Conservation (phyloP, 2,113 vertebrate species). For the Gnathonemus echidnorhynchus region DNA sequence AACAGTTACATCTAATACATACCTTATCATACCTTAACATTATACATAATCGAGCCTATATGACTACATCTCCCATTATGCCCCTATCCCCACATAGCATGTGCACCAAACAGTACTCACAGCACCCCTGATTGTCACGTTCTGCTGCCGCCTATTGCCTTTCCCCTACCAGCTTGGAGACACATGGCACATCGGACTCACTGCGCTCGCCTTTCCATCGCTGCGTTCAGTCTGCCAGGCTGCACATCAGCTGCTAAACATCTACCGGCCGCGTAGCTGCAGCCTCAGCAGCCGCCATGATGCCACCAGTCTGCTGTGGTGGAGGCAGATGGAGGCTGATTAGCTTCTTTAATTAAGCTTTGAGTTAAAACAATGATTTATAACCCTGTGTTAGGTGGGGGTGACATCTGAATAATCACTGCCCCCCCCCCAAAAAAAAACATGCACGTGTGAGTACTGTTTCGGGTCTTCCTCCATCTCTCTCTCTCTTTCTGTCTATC, state of each 20-base stretch:
- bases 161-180: not conserved
- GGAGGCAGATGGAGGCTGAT: not conserved
- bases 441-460: not conserved
- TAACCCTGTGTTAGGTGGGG: not conserved
- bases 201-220: not conserved
- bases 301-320: not conserved
- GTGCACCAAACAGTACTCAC: not conserved
- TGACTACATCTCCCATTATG: not conserved
- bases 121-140: not conserved
- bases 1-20: not conserved
- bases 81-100: not conserved
- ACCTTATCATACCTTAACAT: too few relatives aligned
- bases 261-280: not conserved
- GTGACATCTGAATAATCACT: not conserved
- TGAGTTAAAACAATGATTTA: slow-evolving; percentile 1
- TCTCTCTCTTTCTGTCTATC: not conserved
- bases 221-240: not conserved
- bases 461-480: not conserved
- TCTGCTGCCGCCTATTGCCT: not conserved
- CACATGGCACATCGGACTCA: not conserved
- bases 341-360: slow-evolving; percentile 2
- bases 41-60: not conserved
- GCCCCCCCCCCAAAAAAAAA: not conserved
- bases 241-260: not conserved
- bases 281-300: not conserved